Percentiles rank a stretch among this genome's conserved stretches.
Evolutionary conservation across 2,113 vertebrate species (phyloP).

Genomic region (Tragelaphus buxtoni): DNA sequence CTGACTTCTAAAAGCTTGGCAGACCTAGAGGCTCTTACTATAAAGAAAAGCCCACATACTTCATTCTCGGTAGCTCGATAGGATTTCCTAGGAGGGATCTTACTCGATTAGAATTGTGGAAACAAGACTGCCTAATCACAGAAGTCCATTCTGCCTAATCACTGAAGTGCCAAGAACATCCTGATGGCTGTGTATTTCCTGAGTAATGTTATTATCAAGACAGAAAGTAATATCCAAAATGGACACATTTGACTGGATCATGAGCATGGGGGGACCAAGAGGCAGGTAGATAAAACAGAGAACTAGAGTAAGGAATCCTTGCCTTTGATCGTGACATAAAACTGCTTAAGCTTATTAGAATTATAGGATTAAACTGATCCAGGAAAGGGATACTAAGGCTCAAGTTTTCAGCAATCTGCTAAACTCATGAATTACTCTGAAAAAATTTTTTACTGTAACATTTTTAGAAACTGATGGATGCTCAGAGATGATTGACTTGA

Average conservation of each 20-base stretch:
- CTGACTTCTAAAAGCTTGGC: slow-evolving; percentile 41
- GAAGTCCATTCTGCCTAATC: background rate
- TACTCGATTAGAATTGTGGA: background rate
- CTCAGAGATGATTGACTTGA: background rate
- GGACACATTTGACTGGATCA: background rate
- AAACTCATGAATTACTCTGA: background rate
- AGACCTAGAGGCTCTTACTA: background rate
- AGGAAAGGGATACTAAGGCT: background rate
- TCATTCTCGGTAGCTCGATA: background rate
- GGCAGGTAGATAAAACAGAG: background rate
- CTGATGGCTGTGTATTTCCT: background rate
- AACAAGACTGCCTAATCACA: background rate
- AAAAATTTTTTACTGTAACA: background rate
- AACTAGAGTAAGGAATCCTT: background rate
- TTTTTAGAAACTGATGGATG: background rate
- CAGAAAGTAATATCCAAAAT: background rate
- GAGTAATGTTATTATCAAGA: background rate
- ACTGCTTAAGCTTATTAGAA: background rate
- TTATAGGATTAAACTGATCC: background rate
- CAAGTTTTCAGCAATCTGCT: background rate
- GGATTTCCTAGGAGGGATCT: slow-evolving; percentile 6
- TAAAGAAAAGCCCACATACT: background rate
- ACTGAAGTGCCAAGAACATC: background rate
- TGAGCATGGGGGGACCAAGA: background rate
- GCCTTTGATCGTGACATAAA: background rate